Conservation (phyloP, 2,113 vertebrate genomes). For the Triplophysa siluroides region DNA sequence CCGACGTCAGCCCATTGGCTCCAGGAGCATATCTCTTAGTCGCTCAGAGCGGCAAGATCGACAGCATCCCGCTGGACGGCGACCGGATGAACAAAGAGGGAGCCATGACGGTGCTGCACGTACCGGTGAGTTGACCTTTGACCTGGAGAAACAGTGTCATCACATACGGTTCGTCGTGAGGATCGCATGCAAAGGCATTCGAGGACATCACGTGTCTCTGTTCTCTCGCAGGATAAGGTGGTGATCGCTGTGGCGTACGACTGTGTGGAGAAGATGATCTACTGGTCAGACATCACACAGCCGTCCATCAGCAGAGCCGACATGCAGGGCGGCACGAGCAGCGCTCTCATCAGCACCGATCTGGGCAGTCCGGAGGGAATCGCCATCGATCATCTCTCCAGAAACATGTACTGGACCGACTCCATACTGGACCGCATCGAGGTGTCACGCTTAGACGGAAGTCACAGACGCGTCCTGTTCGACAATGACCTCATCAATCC, state of each 20-base stretch:
- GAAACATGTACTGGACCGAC: conserved; percentile 95
- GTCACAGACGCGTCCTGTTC: conserved; percentile 83
- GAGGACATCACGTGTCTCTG: too few species aligned
- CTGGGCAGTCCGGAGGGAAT: conserved; percentile 92
- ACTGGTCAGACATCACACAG: conserved; percentile 90
- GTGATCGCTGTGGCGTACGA: conserved; percentile 89
- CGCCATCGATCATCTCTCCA: conserved; percentile 85
- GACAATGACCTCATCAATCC: conserved; percentile 87
- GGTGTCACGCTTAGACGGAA: conserved; percentile 86
- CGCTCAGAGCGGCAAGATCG: conserved; percentile 89
- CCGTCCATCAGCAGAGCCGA: conserved; percentile 85
- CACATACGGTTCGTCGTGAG: too few species aligned
- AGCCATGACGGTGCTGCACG: conserved; percentile 82
- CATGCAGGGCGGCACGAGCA: conserved; percentile 79
- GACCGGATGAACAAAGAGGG: conserved; percentile 77
- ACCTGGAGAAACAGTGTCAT: too few species aligned
- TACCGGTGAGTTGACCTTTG: conserved; percentile 79
- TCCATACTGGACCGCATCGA: conserved; percentile 88
- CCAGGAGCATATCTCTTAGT: conserved; percentile 86
- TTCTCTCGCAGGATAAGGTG: conserved; percentile 82
- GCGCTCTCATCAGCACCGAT: conserved; percentile 78
- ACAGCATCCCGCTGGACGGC: conserved; percentile 83
- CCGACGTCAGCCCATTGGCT: conserved; percentile 77
- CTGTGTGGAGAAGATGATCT: conserved; percentile 87
- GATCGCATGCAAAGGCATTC: too few species aligned